Base-by-base conservation (phyloP, 2,888 invertebrate genomes). In the Zaprionus bogoriensis region DNA sequence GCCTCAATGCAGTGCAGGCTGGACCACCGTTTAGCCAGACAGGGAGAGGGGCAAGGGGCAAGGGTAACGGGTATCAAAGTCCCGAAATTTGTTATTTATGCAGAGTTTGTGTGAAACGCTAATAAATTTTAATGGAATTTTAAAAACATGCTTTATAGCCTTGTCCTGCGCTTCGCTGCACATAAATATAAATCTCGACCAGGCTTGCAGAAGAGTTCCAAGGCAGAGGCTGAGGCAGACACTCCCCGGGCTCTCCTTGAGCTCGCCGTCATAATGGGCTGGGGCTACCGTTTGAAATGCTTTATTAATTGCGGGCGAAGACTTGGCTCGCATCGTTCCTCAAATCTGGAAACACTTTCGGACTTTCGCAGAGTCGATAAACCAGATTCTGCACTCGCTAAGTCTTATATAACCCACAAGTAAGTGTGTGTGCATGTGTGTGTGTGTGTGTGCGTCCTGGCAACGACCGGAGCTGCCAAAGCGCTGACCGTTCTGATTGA, bases 101-200 rank as follows among this genome's bases (percentile, higher is more conserved):
- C 83, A 76, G 55, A 75, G 69, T 78, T 83, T 84, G 83, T 84
- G 83, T 84, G 83, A 84, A 84, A 82, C 71, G 85, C 78, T 84
- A 82, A 85, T 84, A 84, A 84, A 84, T 84, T 85, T 84, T 82
- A 84, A 84, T 84, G 84, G 85, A 84, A 85, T 82, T 85, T 84
- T 84, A 84, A 84, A 81, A 80, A 74, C 73, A 78, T 80, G 80
- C 80, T 84, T 84, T 84, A 80, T 73, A 61, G 58, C 62, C 63
- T 36, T 39, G 52, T 28, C 30, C 45, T 41, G 30, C 30, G 23
- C 14, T 45, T 41, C 47, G 45, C 58, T 44, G 39, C 50, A 47
- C 60, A 60, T 65, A 72, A 61, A 72, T 65, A 51, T 52, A 65
- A 55, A 60, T 60, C 60, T 54, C 53, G 48, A 50, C 65, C 66